Percentiles rank a stretch among this genome's conserved stretches.
Evolutionary conservation across 2,113 vertebrate genomes (phyloP).

Genomic region (Oenanthe melanoleuca): DNA sequence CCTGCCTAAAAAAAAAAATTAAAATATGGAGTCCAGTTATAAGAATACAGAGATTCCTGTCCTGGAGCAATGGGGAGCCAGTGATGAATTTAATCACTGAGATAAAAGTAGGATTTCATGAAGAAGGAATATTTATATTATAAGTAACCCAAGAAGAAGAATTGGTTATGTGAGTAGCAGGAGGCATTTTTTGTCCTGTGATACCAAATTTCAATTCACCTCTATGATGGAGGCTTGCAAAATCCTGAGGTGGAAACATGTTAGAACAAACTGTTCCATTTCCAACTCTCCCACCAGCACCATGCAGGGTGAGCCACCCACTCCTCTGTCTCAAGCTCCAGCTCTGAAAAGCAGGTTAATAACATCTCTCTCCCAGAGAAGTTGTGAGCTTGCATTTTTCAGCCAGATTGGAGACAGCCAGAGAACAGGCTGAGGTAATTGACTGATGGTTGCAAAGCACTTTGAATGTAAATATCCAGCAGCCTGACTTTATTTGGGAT

Average conservation of each 20-base stretch:
- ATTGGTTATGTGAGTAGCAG: not conserved
- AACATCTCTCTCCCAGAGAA: not conserved
- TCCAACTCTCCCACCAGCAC: not conserved
- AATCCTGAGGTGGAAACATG: not conserved
- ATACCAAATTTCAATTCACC: not conserved
- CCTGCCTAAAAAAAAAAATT: not conserved
- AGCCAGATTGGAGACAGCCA: not conserved
- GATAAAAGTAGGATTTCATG: not conserved
- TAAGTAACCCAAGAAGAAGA: not conserved
- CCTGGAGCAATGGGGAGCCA: not conserved
- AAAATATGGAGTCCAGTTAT: too few relatives aligned
- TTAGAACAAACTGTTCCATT: not conserved
- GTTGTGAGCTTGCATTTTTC: constrained; percentile 17
- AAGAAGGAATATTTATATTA: not conserved
- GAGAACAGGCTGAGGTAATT: not conserved
- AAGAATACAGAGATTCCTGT: not conserved
- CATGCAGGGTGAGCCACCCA: not conserved
- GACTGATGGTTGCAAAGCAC: constrained; percentile 8
- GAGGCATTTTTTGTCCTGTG: not conserved
- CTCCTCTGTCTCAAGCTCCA: not conserved
- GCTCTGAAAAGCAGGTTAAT: constrained; percentile 6
- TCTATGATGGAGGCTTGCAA: not conserved
- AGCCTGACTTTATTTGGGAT: not conserved
- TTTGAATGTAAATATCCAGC: constrained; percentile 24
- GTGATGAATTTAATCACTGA: not conserved